Evolutionary conservation across 2,113 vertebrate species (phyloP).

Genomic region (Thinocorus orbignyianus): DNA sequence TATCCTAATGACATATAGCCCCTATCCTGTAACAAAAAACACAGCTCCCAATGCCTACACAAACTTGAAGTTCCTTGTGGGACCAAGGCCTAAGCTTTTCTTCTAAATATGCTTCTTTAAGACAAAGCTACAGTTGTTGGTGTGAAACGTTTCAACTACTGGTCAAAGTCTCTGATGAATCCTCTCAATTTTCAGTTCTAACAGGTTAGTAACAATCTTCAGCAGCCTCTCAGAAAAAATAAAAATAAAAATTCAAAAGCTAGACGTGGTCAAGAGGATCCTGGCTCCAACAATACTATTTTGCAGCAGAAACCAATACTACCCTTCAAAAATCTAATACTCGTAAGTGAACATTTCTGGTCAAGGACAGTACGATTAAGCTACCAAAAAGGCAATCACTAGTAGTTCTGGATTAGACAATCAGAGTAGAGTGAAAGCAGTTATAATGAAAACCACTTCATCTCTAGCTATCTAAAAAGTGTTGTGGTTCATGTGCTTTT

Average conservation of each 20-base stretch:
- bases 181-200: neutral
- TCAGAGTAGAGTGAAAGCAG: slow-evolving; percentile 8
- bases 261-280: neutral
- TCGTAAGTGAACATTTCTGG: neutral
- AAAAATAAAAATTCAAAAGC: neutral
- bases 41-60: neutral
- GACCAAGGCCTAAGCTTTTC: neutral
- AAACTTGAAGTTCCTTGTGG: neutral
- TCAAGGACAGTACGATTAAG: neutral
- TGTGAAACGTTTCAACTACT: neutral
- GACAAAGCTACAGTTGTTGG: neutral
- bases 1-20: neutral
- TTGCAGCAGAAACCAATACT: neutral
- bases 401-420: slow-evolving; percentile 5
- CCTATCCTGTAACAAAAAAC: neutral
- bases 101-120: neutral
- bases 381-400: neutral
- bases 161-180: neutral
- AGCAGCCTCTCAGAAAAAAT: neutral
- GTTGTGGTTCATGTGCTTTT: slow-evolving; percentile 23
- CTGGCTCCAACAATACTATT: neutral
- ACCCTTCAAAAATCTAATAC: slow-evolving; percentile 5
- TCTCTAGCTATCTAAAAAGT: neutral
- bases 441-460: slow-evolving; percentile 17
- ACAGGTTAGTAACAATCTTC: neutral